Percentiles rank a stretch among this genome's conserved stretches.
These are phyloP conservation scores for Drosophila algonquin DNA, from an alignment of 2,888 invertebrate species.

Conservation along the genomic window DNA sequence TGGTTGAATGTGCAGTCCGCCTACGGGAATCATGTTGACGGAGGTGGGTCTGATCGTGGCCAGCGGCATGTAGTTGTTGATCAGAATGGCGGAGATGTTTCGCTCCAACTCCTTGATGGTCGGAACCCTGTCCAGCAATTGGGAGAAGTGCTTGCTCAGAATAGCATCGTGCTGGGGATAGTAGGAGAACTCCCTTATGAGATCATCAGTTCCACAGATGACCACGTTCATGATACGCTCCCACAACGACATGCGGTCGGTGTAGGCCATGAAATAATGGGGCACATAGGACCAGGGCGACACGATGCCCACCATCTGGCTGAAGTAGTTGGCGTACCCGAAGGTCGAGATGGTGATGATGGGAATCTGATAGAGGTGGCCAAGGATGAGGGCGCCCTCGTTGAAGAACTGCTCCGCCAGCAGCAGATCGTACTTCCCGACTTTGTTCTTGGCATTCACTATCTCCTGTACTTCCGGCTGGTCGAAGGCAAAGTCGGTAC, in stretches of 20 bases:
- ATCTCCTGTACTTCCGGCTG: constrained; percentile 69
- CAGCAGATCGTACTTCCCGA: constrained; percentile 83
- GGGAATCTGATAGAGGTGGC: constrained; percentile 82
- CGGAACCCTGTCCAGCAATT: constrained; percentile 71
- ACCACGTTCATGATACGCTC: constrained; percentile 85
- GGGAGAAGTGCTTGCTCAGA: constrained; percentile 68
- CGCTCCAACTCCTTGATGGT: constrained; percentile 83
- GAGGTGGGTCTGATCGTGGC: constrained; percentile 82
- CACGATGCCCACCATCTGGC: constrained; percentile 83
- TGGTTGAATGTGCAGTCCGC: constrained; percentile 85
- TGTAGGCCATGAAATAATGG: constrained; percentile 81
- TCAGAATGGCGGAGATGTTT: constrained; percentile 83
- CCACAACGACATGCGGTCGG: constrained; percentile 85
- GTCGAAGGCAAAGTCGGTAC: constrained; percentile 74
- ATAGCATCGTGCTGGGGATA: constrained; percentile 77
- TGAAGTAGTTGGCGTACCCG: constrained; percentile 82
- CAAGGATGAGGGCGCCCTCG: constrained; percentile 82
- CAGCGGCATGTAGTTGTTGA: constrained; percentile 84
- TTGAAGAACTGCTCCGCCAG: constrained; percentile 82
- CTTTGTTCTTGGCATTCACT: constrained; percentile 65
- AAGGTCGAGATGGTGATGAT: constrained; percentile 81
- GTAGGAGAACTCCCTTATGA: constrained; percentile 64
- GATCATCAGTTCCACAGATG: constrained; percentile 66
- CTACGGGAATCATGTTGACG: constrained; percentile 84
- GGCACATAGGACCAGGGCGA: constrained; percentile 84